Base-by-base conservation (phyloP, 2,797 vertebrate species). In the Selene dorsalis region DNA sequence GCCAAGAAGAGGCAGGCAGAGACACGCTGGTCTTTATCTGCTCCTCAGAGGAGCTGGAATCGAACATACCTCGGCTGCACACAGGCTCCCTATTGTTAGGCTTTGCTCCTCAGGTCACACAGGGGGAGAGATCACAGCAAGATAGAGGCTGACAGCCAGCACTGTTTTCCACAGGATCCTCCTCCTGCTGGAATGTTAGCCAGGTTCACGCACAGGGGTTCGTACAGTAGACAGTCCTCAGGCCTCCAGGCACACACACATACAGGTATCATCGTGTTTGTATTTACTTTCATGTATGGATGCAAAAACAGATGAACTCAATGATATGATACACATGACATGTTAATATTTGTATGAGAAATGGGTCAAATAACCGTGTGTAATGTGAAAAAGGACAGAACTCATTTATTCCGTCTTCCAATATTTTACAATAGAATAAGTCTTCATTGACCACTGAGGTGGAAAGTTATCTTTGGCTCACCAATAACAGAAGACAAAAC, bases 1-100 rank as follows among this genome's bases (percentile, higher is more conserved):
- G 32, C 22, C 20, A 57, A 22, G 77, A 80, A 22, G 78, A 80
- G 86, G 88, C 94, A 93, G 79, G 94, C 82, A 68, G 69, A 79
- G 93, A 90, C 95, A 81, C 58, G 94, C 85, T 78, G 62, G 81
- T 58, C 83, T 91, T 94, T 92, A 94, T 94, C 89, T 92, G 63
- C 71, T 84, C 84, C 79, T 82, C 55, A 60, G 65, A 66, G 75
- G 60, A 76, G 79, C 87, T 88, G 78, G 74, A 62, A 80, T 76
- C 84, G 85, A 68, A 63, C 92, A 91, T 91, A 89, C 90, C 85
- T 87, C 66, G 30, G 56, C 83, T 3, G 57, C 84, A 93, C 82
- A 94, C 93, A 94, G 90, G 75, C 88, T 53, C 41, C 0, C 87
- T 75, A 90, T 95, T 94, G 94, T 95, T 91, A 26, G 63, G 39